Evolutionary conservation across 2,113 vertebrate species (phyloP), one percentile per base, ranked within the genome.

Genomic region (Neotragus moschatus): DNA sequence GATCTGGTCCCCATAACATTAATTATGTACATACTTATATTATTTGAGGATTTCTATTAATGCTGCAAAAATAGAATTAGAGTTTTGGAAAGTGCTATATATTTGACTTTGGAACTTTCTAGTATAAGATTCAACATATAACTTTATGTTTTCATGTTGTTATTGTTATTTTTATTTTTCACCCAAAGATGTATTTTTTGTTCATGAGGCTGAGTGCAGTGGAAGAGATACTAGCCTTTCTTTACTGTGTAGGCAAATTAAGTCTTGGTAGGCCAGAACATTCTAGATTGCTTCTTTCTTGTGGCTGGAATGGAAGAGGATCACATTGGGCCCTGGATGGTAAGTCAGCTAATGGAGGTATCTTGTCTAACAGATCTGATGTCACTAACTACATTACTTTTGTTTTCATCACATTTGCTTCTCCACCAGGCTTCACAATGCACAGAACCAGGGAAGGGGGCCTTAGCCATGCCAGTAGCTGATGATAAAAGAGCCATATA

Each of bases 211-310:
- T 17, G 28, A 87, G 25, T 39, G 3, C 25, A 33, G 2, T 63
- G 4, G 23, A 55, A 66, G 9, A 45, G 7, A 43, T 86, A 58
- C 25, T 81, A 79, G 39, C 60, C 49, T 91, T 60, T 91, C 45
- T 96, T 97, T 14, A 70, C 39, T 73, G 45, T 84, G 10, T 80
- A 58, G 53, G 60, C 53, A 90, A 39, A 73, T 49, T 87, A 85
- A 81, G 12, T 66, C 63, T 86, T 36, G 53, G 21, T 56, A 80
- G 28, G 56, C 70, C 39, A 77, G 21, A 77, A n/a, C 25, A 75
- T 4, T 96, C 53, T 84, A 87, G 63, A 93, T 96, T 61, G 33
- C 36, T 85, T 97, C 36, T 88, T 93, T 86, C n/a, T 96, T 91
- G 17, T 2, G 26, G 39, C 56, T 80, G 10, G 8, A 80, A 33